Evolutionary conservation across 2,888 invertebrate species (phyloP).

Genomic region (Dugesia japonica): DNA sequence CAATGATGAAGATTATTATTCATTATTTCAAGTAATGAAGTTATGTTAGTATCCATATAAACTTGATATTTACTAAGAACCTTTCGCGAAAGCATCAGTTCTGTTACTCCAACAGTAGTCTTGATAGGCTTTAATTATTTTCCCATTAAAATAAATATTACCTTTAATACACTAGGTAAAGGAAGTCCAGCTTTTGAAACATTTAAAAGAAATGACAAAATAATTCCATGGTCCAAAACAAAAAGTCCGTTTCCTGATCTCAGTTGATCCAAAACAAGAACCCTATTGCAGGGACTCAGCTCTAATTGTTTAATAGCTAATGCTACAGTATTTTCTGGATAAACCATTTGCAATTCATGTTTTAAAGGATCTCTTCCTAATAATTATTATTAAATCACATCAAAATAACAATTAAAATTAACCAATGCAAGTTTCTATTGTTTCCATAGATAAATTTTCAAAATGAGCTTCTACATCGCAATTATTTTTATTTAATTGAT

Average conservation of each 20-base stretch:
- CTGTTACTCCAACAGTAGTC: neutral
- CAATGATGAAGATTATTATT: neutral
- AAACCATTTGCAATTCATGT: neutral
- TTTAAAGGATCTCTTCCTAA: neutral
- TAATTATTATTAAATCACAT: neutral
- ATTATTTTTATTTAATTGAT: neutral
- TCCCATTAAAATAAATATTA: too few species aligned
- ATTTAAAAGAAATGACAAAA: neutral
- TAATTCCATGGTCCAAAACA: neutral
- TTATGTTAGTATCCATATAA: neutral
- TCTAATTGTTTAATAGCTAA: neutral
- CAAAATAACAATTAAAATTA: neutral
- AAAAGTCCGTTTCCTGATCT: neutral
- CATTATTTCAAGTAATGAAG: neutral
- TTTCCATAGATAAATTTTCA: neutral
- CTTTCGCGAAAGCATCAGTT: neutral
- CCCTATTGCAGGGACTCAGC: neutral
- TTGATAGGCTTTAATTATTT: too few species aligned
- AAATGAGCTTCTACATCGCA: neutral
- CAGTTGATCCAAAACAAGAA: neutral
- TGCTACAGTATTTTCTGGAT: neutral
- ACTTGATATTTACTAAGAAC: neutral
- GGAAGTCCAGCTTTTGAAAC: neutral
- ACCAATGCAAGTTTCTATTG: neutral
- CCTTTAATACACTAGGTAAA: neutral